phyloP scores from a whole-genome alignment of 2,888 invertebrate genomes.

The Andrena dorsata region DNA sequence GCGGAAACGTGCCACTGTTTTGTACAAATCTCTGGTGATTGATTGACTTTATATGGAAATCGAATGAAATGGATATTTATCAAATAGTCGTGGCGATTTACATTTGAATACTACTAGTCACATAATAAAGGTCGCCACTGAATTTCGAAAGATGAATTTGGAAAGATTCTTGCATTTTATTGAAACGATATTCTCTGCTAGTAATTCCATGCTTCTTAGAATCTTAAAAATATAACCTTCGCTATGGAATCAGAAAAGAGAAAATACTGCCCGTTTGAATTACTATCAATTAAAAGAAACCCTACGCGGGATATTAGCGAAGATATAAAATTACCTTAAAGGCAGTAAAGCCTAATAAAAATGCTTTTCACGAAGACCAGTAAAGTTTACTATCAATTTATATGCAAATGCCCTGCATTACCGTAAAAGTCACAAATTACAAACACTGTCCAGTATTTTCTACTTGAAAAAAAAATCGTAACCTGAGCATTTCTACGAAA shows the following conservation, averaged over 20 bases:
- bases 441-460: neutral
- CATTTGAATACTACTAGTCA: no score
- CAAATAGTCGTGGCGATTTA: no score
- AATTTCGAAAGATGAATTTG: no score
- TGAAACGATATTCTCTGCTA: neutral
- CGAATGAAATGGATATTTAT: no score
- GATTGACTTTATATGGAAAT: no score
- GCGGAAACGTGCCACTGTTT: no score
- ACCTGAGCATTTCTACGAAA: neutral
- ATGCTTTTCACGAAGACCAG: neutral
- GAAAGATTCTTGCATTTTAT: no score
- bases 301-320: neutral
- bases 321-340: neutral
- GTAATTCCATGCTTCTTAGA: neutral
- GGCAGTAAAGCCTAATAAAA: neutral
- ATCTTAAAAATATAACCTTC: no score
- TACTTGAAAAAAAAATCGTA: neutral
- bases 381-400: neutral
- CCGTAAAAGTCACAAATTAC: neutral
- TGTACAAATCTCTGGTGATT: no score
- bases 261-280: neutral
- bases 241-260: neutral
- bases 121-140: no score
- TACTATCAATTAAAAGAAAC: neutral
- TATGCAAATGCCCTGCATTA: neutral